Evolutionary conservation across 2,113 vertebrate genomes (phyloP).

Genomic region (Pica pica): DNA sequence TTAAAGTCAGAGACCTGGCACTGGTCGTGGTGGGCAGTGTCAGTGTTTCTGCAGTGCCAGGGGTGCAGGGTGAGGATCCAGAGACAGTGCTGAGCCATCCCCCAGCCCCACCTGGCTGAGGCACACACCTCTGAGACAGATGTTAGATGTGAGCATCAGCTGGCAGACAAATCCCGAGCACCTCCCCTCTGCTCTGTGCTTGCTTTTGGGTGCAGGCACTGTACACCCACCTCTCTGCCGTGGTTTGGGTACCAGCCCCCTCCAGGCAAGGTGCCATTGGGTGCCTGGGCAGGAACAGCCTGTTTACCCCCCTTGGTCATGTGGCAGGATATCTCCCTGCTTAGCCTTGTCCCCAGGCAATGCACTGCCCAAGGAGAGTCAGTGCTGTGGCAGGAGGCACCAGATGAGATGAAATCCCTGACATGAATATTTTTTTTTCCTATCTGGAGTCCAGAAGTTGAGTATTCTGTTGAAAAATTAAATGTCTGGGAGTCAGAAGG

Average conservation of each 20-base stretch:
- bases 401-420: background rate
- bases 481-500: background rate
- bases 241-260: background rate
- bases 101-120: background rate
- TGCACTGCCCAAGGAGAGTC: background rate
- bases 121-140: background rate
- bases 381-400: background rate
- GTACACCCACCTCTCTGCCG: accelerated
- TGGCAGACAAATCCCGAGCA: background rate
- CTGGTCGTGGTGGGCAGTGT: background rate
- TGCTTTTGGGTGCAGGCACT: background rate
- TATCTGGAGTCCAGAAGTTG: background rate
- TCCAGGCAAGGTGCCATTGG: background rate
- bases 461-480: background rate
- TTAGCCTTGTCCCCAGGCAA: background rate
- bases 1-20: background rate
- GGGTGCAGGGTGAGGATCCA: too few relatives aligned
- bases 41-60: background rate
- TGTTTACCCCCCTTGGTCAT: accelerated
- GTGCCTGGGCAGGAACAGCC: background rate
- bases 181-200: background rate
- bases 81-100: accelerated
- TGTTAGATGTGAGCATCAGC: background rate
- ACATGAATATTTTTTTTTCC: background rate
- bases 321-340: background rate